Base-by-base conservation (phyloP, 2,797 vertebrate species). In the Peromyscus nudipes region DNA sequence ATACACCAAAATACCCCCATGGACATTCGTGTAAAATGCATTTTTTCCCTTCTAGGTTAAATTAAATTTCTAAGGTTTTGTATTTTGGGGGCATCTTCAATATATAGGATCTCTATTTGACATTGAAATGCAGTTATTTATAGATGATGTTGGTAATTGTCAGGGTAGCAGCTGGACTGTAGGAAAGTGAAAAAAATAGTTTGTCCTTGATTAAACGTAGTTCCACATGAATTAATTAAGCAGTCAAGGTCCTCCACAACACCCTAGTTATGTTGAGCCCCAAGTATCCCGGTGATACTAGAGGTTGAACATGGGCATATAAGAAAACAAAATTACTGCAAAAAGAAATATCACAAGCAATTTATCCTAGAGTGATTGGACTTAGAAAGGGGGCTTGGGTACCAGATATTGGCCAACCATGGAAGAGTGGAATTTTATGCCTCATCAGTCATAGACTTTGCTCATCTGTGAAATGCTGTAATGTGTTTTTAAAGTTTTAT, bases 141-240 rank as follows among this genome's bases (percentile, higher is more conserved):
- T 76, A 73, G 62, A 89, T 92, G 55, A 88, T 21, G 12, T 43
- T 86, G 34, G 60, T 31, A 69, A 95, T 31, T 80, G 83, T 95
- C 79, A 96, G 88, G 37, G 89, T 71, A 98, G 94, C 97, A 98
- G 96, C 92, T 97, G 97, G 92, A 92, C 37, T 79, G 81, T 80
- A 75, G 8, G 80, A 97, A 95, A 96, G 37, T 76, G 82, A 92
- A 96, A 98, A 98, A 89, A 67, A 91, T 81, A 60, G 37, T 95
- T 95, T 65, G 89, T 75, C 64, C 43, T 85, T 94, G 52, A 91
- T 69, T 82, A 73, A 86, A 92, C 98, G 67, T 34, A 73, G 85
- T 85, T 98, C 76, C 75, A 57, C 46, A 79, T 52, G 80, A 97
- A 96, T 97, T 97, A 46, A 83, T 88, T 82, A 96, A 64, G 86